Base-by-base conservation (phyloP, 2,113 vertebrate species). In the Turnix velox region DNA sequence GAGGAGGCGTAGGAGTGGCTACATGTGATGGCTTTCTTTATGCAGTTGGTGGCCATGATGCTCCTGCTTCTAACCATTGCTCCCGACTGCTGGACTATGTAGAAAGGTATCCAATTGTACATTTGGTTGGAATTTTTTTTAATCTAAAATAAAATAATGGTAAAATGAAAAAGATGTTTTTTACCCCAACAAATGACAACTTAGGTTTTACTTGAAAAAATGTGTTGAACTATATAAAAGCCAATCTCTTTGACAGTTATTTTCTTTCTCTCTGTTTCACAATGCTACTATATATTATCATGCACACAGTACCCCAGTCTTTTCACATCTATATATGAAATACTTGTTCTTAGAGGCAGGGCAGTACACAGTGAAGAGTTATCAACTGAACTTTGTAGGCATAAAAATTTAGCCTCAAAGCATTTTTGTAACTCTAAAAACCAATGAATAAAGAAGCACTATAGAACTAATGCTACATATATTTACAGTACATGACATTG, bases 11-110 rank as follows among this genome's bases (percentile, higher is more conserved):
- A 27, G 98, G 98, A 35, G 98, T 98, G 54, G 98, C 98, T 83
- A 98, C 98, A 1, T 98, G 98, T 2, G 97, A 98, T 74, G 98
- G 98, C 6, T 98, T 98, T 82, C 97, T 98, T 63, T 98, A 98
- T 91, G 98, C 98, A 8, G 97, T 98, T 40, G 98, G 98, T 92
- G 98, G 98, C 18, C 98, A 98, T 31, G 98, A 98, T 90, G 98
- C 98, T 72, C 98, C 98, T 54, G 97, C 98, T 93, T 98, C 98
- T 57, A 98, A 98, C 45, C 98, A 98, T 54, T 98, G 98, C 18
- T 98, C 98, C 55, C 83, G 98, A 51, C 94, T 98, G 6, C 89
- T 98, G 57, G 98, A 98, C 83, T 98, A 98, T 7, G 98, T 98
- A 55, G 98, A 98, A 95, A 98, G 98, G 98, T 98, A 97, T 95